Base-by-base conservation (phyloP, 2,888 invertebrate species). In the Chrysotoxum bicinctum region DNA sequence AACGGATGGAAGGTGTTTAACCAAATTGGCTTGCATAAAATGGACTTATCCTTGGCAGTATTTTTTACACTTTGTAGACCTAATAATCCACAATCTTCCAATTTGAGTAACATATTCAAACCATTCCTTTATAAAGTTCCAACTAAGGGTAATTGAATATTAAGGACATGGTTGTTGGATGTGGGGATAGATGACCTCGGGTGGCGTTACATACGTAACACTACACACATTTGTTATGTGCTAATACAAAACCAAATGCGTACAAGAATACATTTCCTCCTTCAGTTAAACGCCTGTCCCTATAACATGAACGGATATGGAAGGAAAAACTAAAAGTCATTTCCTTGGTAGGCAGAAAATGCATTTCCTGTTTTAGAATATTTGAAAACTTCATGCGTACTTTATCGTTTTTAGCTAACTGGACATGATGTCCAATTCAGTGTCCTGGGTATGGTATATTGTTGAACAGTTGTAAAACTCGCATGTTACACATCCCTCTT, bases 311-410 rank as follows among this genome's bases (percentile, higher is more conserved):
- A 64, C 69, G 77, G 56, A 76, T 43, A 73, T 56, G 64, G 56
- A 56, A 48, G 73, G 73, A 87, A 88, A 91, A 91, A 91, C 91
- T 91, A 91, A 91, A 91, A 90, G 89, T 91, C 89, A 91, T 91
- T 91, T 91, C 91, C 91, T 90, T 82, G 89, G 88, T 88, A 87
- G 90, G 89, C 91, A 90, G 90, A 89, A 91, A 90, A 89, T 90
- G 90, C 91, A 91, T 91, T 91, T 91, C 91, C 91, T 91, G 90
- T 88, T 82, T 83, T 73, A 79, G 78, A 85, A 85, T 85, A 81
- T 85, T 81, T 85, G 85, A 85, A 81, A 81, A 73, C 69, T 69
- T 50, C 23, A 58, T 54, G 40, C 54, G 26, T 69, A 64, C 23
- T 54, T 23, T 37, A 54, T 45, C 79, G 35, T 66, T 62, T 62